A percentile compares a stretch with the other conserved stretches of the same genome.
These are phyloP conservation scores for Cataglyphis hispanica DNA, from an alignment of 1,140 invertebrate genomes.

Conservation along the genomic window DNA sequence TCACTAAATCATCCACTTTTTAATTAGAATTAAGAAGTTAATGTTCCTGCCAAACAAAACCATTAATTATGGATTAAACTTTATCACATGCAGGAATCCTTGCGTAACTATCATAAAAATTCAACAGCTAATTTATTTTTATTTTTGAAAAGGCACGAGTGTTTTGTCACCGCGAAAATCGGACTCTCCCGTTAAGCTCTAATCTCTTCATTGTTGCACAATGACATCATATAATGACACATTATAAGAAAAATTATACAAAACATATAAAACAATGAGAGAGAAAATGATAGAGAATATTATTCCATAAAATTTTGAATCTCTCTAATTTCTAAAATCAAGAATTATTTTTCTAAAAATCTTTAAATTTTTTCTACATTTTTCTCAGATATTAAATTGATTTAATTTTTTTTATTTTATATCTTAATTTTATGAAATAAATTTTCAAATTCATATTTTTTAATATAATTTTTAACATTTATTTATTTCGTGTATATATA, in stretches of 20 bases:
- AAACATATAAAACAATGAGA: neutral
- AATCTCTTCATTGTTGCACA: conserved; percentile 16
- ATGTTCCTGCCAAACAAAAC: conserved; percentile 37
- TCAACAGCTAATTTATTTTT: conserved; percentile 67
- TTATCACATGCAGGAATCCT: conserved; percentile 43
- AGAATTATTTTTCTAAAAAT: neutral
- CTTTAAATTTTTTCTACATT: neutral
- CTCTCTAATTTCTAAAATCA: neutral
- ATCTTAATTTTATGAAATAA: neutral
- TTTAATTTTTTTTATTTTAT: too few species aligned
- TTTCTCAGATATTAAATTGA: neutral
- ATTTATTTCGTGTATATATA: neutral
- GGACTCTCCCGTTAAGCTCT: conserved; percentile 13
- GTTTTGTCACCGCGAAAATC: conserved; percentile 60
- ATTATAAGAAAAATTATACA: neutral
- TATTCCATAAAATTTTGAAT: neutral
- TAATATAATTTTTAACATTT: conserved; percentile 29
- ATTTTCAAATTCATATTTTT: neutral
- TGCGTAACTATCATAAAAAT: conserved; percentile 53
- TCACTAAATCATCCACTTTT: conserved; percentile 48
- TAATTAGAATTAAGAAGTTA: conserved; percentile 33
- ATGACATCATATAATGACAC: neutral
- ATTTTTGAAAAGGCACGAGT: conserved; percentile 77
- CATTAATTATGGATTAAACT: conserved; percentile 24
- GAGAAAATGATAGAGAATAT: neutral